phyloP scores from a whole-genome alignment of 2,888 invertebrate genomes.

The Arctia plantaginis region DNA sequence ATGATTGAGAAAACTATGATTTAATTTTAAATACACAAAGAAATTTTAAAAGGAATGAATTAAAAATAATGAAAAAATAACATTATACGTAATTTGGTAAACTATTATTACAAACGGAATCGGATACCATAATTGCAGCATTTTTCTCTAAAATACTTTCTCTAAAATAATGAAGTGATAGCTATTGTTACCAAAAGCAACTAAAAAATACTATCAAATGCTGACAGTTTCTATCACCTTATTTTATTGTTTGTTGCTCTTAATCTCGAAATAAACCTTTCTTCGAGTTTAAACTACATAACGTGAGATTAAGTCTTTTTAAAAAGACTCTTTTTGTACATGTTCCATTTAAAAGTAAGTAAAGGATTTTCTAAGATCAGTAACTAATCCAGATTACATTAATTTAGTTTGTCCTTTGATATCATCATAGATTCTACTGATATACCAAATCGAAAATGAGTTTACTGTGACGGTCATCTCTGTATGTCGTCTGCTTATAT shows the following conservation, averaged over 20 bases:
- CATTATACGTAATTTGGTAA: too few species aligned
- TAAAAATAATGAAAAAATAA: too few species aligned
- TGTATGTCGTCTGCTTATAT: background rate
- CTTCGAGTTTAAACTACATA: background rate
- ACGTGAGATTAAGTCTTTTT: background rate
- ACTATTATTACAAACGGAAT: background rate
- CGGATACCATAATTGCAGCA: constrained; percentile 7
- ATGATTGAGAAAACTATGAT: background rate
- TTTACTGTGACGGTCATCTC: background rate
- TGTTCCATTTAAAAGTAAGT: too few species aligned
- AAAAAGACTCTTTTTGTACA: too few species aligned
- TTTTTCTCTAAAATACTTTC: constrained; percentile 4
- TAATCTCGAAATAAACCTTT: background rate
- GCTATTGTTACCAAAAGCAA: background rate
- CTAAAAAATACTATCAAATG: background rate
- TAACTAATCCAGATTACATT: too few species aligned
- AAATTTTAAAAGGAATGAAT: background rate
- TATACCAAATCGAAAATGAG: background rate
- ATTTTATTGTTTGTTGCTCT: background rate
- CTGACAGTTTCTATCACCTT: background rate
- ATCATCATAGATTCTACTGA: background rate
- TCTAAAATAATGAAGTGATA: constrained; percentile 8
- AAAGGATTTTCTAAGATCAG: background rate
- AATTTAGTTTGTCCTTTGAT: background rate
- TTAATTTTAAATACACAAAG: background rate